A percentile compares a stretch with the other conserved stretches of the same genome.
Conservation (phyloP, 2,888 invertebrate species). For the Rhamphomyia laevipes region DNA sequence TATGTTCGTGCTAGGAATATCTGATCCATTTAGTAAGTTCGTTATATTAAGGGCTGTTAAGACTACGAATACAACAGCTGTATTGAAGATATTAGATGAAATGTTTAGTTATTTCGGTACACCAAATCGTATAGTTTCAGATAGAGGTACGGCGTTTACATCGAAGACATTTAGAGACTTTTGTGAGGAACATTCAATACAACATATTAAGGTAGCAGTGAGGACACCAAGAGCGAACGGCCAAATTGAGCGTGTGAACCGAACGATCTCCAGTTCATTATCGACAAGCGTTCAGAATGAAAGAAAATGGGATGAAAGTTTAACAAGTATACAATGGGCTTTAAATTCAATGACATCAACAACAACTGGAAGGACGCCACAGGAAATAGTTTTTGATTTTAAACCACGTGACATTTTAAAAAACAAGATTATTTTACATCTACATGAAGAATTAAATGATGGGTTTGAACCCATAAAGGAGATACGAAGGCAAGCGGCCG, state of each 20-base stretch:
- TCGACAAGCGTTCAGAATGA: slow-evolving; percentile 10
- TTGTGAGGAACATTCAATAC: slow-evolving; percentile 15
- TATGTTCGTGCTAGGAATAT: slow-evolving; percentile 4
- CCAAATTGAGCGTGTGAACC: slow-evolving; percentile 14
- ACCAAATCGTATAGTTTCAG: slow-evolving; percentile 17
- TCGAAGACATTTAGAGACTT: slow-evolving; percentile 17
- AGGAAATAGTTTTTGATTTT: slow-evolving; percentile 15
- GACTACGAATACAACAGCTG: slow-evolving; percentile 1
- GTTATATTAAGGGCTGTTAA: slow-evolving; percentile 5
- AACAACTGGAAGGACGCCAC: slow-evolving; percentile 12
- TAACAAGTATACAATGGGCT: slow-evolving; percentile 14
- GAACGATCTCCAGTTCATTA: slow-evolving; percentile 15
- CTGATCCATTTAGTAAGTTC: slow-evolving; percentile 10
- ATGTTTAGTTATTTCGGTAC: slow-evolving; percentile 15
- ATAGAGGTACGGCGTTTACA: slow-evolving; percentile 21
- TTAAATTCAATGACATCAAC: slow-evolving; percentile 11
- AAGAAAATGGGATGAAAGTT: slow-evolving; percentile 11
- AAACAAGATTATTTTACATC: background rate
- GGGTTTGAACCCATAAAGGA: background rate
- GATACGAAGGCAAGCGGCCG: background rate
- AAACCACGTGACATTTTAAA: background rate
- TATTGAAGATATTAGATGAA: background rate
- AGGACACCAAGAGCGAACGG: slow-evolving; percentile 17
- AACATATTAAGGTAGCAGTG: slow-evolving; percentile 18
- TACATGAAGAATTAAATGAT: background rate